These are phyloP conservation scores for Eulemur mongoz DNA, from an alignment of 2,797 vertebrate species.

Conservation along the genomic window DNA sequence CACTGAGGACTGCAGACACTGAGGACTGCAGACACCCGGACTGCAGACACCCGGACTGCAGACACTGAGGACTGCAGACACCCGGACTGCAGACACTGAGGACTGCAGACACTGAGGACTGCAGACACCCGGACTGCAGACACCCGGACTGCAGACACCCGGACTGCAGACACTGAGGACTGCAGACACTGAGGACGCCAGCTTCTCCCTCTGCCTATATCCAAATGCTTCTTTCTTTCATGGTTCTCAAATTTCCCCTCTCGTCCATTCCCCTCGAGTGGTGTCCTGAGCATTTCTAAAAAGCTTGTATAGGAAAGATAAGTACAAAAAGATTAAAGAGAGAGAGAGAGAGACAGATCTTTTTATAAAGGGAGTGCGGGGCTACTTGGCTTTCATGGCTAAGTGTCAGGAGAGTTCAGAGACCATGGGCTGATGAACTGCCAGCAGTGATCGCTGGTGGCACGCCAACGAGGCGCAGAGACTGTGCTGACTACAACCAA, in stretches of 20 bases:
- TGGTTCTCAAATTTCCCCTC: not conserved
- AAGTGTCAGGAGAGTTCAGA: not conserved
- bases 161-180: too few relatives aligned
- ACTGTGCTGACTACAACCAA: not conserved
- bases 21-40: not conserved
- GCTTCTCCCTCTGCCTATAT: not conserved
- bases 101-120: too few relatives aligned
- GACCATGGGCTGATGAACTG: not conserved
- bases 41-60: not conserved
- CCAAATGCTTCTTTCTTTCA: not conserved
- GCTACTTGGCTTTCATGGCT: too few relatives aligned
- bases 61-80: too few relatives aligned
- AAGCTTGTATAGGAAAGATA: not conserved
- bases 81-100: not conserved
- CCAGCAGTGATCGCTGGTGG: not conserved
- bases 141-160: not conserved
- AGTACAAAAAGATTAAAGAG: not conserved
- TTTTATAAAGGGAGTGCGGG: not conserved
- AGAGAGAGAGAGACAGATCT: not conserved
- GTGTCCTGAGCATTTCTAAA: not conserved
- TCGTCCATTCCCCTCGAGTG: not conserved
- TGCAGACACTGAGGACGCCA: fast-evolving
- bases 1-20: fast-evolving
- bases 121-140: not conserved
- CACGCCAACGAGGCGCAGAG: not conserved